Evolutionary conservation across 2,888 invertebrate genomes (phyloP).

Genomic region (Harmothoe impar): DNA sequence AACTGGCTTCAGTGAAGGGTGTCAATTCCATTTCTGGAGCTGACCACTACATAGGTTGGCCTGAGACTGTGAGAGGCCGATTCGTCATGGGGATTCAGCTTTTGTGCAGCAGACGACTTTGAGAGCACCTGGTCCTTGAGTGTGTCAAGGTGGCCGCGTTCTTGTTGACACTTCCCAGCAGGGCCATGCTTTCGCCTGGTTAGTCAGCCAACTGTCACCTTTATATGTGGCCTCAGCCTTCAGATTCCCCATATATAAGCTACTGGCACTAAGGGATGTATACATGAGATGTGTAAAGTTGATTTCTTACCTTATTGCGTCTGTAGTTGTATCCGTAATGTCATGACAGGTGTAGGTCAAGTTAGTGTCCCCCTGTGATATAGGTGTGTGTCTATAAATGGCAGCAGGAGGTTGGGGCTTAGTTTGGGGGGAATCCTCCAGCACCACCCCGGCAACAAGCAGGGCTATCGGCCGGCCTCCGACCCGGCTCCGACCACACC

Average conservation of each 20-base stretch:
- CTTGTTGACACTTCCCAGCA: slow-evolving; percentile 27
- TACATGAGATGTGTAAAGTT: background rate
- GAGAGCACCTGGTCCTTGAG: slow-evolving; percentile 39
- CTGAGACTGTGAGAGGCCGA: background rate
- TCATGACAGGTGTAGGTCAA: background rate
- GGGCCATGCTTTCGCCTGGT: slow-evolving; percentile 22
- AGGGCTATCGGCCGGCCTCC: too few species aligned
- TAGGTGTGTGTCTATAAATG: background rate
- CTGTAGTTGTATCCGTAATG: background rate
- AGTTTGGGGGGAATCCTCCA: too few species aligned
- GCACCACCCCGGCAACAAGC: too few species aligned
- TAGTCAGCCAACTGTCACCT: slow-evolving; percentile 16
- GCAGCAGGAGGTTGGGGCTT: background rate
- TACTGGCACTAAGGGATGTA: background rate
- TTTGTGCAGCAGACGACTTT: background rate
- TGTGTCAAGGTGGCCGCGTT: slow-evolving; percentile 7
- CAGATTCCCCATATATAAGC: background rate
- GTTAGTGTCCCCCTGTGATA: background rate
- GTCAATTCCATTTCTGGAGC: too few species aligned
- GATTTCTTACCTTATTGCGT: background rate
- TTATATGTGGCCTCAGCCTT: background rate
- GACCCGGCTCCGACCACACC: background rate
- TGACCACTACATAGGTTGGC: too few species aligned
- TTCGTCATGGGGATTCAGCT: slow-evolving; percentile 22
- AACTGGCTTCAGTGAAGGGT: too few species aligned